These are phyloP conservation scores for Oasisia sp. DNA, from an alignment of 2,888 invertebrate genomes.

Conservation along the genomic window DNA sequence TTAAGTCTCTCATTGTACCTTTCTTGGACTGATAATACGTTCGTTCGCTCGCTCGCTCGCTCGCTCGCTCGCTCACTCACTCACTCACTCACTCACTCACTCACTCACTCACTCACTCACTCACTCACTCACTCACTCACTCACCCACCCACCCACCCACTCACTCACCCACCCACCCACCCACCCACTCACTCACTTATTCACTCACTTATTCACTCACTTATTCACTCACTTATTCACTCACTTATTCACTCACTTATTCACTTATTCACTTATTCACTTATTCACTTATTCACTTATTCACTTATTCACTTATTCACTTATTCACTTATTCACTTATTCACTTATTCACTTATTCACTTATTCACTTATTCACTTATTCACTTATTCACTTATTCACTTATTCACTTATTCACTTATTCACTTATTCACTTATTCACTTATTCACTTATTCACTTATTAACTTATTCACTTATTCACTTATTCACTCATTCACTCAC, in stretches of 20 bases:
- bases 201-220: too few relatives aligned
- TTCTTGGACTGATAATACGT: neutral
- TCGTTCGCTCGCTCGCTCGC: too few relatives aligned
- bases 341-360: constrained; percentile 18
- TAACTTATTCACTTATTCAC: neutral
- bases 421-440: constrained; percentile 22
- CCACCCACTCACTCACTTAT: constrained; percentile 17
- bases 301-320: neutral
- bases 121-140: constrained; percentile 21
- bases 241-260: too few relatives aligned
- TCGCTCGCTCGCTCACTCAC: neutral
- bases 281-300: neutral
- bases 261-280: constrained; percentile 19
- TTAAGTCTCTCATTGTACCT: neutral
- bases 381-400: constrained; percentile 20
- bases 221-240: too few relatives aligned
- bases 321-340: constrained; percentile 18
- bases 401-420: neutral
- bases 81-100: constrained; percentile 20
- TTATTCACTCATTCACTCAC: constrained; percentile 18
- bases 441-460: neutral
- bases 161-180: constrained; percentile 17
- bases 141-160: constrained; percentile 19
- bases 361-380: neutral
- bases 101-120: constrained; percentile 25